Conservation (phyloP, 2,888 invertebrate species). For the Andrena flavipes region DNA sequence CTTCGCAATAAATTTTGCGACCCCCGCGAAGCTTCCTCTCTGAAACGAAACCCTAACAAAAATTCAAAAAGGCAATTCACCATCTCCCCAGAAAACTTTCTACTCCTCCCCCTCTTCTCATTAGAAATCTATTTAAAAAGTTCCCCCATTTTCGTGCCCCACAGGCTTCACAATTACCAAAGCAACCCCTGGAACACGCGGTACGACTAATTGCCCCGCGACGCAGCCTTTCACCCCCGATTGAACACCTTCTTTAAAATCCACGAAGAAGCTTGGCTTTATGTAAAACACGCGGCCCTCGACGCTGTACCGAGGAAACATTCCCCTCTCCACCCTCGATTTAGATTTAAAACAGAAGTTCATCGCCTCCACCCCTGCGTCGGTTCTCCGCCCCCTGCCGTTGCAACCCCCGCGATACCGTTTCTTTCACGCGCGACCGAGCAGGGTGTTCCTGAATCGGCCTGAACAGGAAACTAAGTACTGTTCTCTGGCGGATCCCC, state of each 20-base stretch:
- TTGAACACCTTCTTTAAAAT: conserved; percentile 23
- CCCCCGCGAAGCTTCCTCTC: no score
- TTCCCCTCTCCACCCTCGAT: no score
- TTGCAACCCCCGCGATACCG: not conserved
- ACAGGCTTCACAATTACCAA: not conserved
- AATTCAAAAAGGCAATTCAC: no score
- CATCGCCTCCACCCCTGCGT: no score
- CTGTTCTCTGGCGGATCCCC: conserved; percentile 47
- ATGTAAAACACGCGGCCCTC: conserved; percentile 41
- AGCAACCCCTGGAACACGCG: conserved; percentile 6
- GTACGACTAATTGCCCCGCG: conserved; percentile 31
- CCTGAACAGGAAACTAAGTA: conserved; percentile 40
- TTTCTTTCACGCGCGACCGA: conserved; percentile 37
- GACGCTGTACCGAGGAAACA: no score
- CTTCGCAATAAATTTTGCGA: no score
- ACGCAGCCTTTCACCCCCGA: not conserved
- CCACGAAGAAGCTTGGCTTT: conserved; percentile 19
- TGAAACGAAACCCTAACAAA: no score
- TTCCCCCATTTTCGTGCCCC: not conserved
- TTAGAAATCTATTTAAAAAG: not conserved
- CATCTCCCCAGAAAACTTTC: no score
- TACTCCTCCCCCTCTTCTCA: no score
- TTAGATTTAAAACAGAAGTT: no score
- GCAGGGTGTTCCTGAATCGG: conserved; percentile 20
- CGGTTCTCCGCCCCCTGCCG: conserved; percentile 5